Conservation (phyloP, 2,113 vertebrate species). For the Pangasianodon gigas region DNA sequence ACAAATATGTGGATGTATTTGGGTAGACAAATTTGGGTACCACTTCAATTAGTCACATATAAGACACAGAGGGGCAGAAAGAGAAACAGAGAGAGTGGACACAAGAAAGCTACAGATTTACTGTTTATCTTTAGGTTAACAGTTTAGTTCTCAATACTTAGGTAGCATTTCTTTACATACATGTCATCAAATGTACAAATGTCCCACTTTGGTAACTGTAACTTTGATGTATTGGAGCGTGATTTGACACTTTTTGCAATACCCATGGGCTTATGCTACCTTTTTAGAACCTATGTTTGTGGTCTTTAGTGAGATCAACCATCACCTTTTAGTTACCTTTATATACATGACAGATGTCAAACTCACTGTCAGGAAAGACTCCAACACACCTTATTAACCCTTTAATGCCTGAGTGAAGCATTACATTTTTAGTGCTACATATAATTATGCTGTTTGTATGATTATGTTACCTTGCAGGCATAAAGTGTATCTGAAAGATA, state of each 20-base stretch:
- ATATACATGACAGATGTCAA: not conserved
- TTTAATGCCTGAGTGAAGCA: not conserved
- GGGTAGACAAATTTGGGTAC: not conserved
- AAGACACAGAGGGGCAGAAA: not conserved
- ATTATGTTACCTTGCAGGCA: not conserved
- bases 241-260: not conserved
- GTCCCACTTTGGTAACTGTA: not conserved
- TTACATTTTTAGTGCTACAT: not conserved
- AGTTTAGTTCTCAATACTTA: not conserved
- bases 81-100: not conserved
- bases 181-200: not conserved
- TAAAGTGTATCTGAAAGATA: not conserved
- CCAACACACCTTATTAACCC: not conserved
- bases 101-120: not conserved
- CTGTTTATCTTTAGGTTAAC: not conserved
- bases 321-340: not conserved
- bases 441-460: not conserved
- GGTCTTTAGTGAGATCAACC: not conserved
- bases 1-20: not conserved
- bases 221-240: not conserved
- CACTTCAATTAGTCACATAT: not conserved
- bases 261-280: not conserved
- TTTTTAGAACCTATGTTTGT: not conserved
- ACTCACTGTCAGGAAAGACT: not conserved
- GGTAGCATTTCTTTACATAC: not conserved